Evolutionary conservation across 2,888 invertebrate species (phyloP).

Genomic region (Endotricha flammealis): DNA sequence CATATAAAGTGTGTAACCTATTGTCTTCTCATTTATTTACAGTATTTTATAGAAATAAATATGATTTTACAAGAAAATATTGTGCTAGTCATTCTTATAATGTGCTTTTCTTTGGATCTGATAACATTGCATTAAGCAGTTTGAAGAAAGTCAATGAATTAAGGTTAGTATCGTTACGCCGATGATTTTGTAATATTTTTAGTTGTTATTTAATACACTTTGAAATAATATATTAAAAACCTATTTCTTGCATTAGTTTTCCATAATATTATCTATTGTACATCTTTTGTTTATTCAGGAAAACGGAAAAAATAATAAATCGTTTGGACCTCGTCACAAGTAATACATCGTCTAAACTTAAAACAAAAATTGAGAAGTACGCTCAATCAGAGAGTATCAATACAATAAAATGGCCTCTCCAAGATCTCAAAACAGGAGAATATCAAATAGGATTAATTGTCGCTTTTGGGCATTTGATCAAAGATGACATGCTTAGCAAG

Average conservation of each 20-base stretch:
- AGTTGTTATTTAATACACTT: background rate
- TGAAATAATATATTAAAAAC: background rate
- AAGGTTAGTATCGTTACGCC: conserved; percentile 70
- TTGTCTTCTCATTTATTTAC: conserved; percentile 26
- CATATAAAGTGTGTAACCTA: conserved; percentile 46
- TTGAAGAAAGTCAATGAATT: conserved; percentile 82
- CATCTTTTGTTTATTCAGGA: conserved; percentile 58
- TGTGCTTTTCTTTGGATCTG: conserved; percentile 90
- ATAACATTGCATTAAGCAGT: conserved; percentile 87
- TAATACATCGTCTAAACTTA: conserved; percentile 72
- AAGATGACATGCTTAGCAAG: conserved; percentile 82
- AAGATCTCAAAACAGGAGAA: conserved; percentile 48
- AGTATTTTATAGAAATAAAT: conserved; percentile 34
- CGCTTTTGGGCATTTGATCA: conserved; percentile 96
- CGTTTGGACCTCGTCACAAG: conserved; percentile 85
- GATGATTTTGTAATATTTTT: background rate
- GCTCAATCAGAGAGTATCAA: conserved; percentile 79
- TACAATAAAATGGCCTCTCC: conserved; percentile 82
- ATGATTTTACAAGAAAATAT: conserved; percentile 27
- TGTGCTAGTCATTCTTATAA: conserved; percentile 39
- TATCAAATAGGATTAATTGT: conserved; percentile 94
- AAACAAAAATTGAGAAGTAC: conserved; percentile 83
- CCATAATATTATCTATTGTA: background rate
- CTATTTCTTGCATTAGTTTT: background rate
- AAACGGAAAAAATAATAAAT: conserved; percentile 64